A percentile compares a stretch with the other conserved stretches of the same genome.
These are phyloP conservation scores for Acanthosepion lycidas DNA, from an alignment of 2,888 invertebrate species.

Conservation along the genomic window DNA sequence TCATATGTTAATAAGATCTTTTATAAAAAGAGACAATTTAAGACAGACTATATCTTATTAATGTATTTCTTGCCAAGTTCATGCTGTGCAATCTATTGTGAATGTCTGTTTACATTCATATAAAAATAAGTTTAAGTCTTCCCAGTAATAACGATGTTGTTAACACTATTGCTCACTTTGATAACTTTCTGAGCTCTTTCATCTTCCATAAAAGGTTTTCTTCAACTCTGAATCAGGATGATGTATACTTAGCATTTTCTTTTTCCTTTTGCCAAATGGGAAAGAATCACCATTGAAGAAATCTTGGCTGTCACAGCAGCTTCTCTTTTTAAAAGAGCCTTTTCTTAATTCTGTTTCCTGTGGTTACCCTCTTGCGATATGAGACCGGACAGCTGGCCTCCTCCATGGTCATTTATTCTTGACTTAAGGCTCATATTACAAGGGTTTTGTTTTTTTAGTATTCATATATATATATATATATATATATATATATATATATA, in stretches of 20 bases:
- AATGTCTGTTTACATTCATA: background rate
- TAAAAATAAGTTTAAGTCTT: background rate
- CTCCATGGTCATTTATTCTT: background rate
- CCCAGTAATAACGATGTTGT: background rate
- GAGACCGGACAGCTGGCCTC: background rate
- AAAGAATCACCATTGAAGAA: background rate
- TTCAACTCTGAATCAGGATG: background rate
- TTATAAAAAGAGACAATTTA: background rate
- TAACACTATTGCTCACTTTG: background rate
- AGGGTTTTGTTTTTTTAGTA: background rate
- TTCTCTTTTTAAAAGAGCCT: background rate
- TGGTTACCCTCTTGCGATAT: background rate
- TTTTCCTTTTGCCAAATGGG: background rate
- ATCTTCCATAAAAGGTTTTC: background rate
- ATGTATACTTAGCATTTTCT: background rate
- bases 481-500: too few relatives aligned
- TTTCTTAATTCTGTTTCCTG: background rate
- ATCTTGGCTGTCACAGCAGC: background rate
- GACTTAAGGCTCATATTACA: background rate
- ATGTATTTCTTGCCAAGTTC: background rate
- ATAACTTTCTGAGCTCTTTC: background rate
- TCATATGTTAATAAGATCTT: background rate
- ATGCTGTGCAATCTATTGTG: conserved; percentile 2
- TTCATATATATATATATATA: too few relatives aligned
- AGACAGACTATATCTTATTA: background rate